These are phyloP conservation scores for Eristalis pertinax DNA, from an alignment of 2,888 invertebrate genomes.

Conservation along the genomic window DNA sequence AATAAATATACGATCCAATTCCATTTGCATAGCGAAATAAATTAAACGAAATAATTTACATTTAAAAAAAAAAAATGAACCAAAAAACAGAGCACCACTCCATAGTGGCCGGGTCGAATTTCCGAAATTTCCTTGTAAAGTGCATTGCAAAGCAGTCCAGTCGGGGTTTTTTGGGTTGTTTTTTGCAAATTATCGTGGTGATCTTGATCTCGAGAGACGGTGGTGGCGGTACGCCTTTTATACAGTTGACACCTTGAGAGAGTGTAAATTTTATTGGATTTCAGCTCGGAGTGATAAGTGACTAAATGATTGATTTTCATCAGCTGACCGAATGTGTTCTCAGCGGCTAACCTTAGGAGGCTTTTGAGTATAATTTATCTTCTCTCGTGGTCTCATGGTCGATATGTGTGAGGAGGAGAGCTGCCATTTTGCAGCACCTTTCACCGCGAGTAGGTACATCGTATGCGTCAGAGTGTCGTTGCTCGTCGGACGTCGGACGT, in stretches of 20 bases:
- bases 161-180: too few species aligned
- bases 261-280: conserved; percentile 11
- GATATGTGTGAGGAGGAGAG: not conserved
- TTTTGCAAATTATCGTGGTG: conserved; percentile 2
- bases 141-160: not conserved
- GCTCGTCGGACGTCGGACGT: too few species aligned
- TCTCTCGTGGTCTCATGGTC: not conserved
- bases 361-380: not conserved
- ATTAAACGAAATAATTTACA: conserved; percentile 24
- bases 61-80: too few species aligned
- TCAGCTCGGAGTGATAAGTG: conserved; percentile 17
- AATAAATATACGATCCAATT: conserved; percentile 21
- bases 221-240: not conserved
- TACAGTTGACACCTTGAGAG: conserved; percentile 7
- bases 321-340: conserved; percentile 4
- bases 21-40: conserved; percentile 43
- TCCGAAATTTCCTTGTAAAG: not conserved
- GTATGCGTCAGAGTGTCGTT: too few species aligned
- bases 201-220: conserved; percentile 4
- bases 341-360: not conserved
- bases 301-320: conserved; percentile 9
- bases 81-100: not conserved
- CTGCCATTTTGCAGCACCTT: too few species aligned
- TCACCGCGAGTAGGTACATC: not conserved
- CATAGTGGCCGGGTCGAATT: not conserved